A percentile compares a stretch with the other conserved stretches of the same genome.
Conservation (phyloP, 2,888 invertebrate species). For the Diaprepes abbreviatus region DNA sequence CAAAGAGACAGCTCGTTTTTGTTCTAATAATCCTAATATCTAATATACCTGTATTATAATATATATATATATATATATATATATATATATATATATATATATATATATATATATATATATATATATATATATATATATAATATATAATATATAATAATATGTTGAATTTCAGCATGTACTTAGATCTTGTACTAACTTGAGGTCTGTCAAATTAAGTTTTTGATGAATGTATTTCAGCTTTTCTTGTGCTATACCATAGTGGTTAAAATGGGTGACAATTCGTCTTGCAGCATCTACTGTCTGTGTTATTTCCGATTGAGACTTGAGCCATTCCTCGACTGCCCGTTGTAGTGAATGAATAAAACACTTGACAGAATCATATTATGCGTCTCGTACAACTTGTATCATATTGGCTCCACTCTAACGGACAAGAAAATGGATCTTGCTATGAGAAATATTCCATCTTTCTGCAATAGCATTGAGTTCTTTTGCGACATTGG, state of each 20-base stretch:
- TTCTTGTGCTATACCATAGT: not conserved
- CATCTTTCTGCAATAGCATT: not conserved
- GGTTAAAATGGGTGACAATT: not conserved
- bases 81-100: no score
- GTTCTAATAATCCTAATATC: no score
- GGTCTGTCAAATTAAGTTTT: not conserved
- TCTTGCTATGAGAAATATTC: not conserved
- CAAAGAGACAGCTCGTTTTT: no score
- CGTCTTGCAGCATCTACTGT: not conserved
- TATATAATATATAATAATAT: no score
- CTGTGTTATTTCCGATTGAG: not conserved
- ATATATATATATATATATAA: no score
- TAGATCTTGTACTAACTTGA: not conserved
- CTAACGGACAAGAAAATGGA: not conserved
- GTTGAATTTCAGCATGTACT: not conserved
- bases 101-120: no score
- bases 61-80: no score
- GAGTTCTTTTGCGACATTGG: not conserved
- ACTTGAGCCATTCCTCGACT: not conserved
- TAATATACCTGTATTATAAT: no score
- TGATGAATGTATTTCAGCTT: not conserved
- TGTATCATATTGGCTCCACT: not conserved
- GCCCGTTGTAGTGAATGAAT: not conserved
- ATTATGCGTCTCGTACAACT: not conserved
- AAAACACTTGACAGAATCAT: not conserved